Evolutionary conservation across 2,113 vertebrate genomes (phyloP).

Genomic region (Carassius gibelio): DNA sequence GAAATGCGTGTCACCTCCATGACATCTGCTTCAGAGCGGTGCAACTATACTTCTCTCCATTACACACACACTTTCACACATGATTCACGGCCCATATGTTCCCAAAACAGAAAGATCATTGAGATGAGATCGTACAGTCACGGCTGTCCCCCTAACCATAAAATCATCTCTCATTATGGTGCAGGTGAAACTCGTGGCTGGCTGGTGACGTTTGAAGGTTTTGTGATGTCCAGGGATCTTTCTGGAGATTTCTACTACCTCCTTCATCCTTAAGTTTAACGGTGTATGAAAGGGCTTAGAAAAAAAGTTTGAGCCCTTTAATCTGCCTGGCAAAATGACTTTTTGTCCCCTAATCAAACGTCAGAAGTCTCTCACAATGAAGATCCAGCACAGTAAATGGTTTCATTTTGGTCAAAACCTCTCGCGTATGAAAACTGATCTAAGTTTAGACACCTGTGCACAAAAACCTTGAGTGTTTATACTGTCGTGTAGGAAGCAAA

Average conservation of each 20-base stretch:
- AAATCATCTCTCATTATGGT: constrained; percentile 7
- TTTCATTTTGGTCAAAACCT: constrained; percentile 40
- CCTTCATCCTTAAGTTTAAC: constrained; percentile 36
- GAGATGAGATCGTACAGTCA: constrained; percentile 30
- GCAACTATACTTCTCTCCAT: constrained; percentile 26
- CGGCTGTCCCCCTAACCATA: neutral
- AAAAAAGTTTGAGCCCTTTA: constrained; percentile 41
- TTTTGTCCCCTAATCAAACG: constrained; percentile 38
- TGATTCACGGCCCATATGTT: constrained; percentile 20
- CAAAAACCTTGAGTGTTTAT: neutral
- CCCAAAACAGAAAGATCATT: neutral
- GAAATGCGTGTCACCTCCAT: constrained; percentile 38
- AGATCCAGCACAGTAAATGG: constrained; percentile 30
- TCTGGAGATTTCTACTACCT: constrained; percentile 23
- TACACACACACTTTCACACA: constrained; percentile 21
- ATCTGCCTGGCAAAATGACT: constrained; percentile 39
- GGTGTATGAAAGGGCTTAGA: constrained; percentile 41
- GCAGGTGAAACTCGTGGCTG: neutral
- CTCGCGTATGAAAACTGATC: constrained; percentile 31
- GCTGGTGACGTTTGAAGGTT: neutral
- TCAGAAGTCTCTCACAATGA: constrained; percentile 26
- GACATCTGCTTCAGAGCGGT: constrained; percentile 35
- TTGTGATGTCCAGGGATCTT: constrained; percentile 19
- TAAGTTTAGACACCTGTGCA: neutral
- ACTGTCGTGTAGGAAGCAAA: neutral